Conservation (phyloP, 2,888 invertebrate genomes). For the Galeruca laticollis region DNA sequence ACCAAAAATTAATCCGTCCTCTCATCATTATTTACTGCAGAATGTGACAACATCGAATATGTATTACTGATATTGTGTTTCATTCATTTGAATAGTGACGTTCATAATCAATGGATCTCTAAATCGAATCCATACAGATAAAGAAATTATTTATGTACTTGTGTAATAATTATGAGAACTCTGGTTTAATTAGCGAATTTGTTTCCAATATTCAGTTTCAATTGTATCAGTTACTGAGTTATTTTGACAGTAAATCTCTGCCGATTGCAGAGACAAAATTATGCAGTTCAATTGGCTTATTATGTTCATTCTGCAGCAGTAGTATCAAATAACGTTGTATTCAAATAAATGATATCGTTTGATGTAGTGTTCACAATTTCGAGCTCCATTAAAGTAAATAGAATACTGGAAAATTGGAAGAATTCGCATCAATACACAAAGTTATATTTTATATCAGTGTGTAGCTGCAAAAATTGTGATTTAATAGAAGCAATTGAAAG, state of each 20-base stretch:
- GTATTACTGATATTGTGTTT: background rate
- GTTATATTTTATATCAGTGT: no score
- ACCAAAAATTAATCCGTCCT: no score
- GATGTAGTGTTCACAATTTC: conserved; percentile 7
- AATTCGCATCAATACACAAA: conserved; percentile 3
- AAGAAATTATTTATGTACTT: conserved; percentile 5
- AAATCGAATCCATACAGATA: background rate
- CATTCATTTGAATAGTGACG: background rate
- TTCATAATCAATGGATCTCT: background rate
- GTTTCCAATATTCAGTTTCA: conserved; percentile 18
- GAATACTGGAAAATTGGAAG: conserved; percentile 19
- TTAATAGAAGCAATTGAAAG: no score
- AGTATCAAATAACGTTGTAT: conserved; percentile 3
- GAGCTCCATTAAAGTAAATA: conserved; percentile 2
- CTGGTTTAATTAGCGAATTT: conserved; percentile 22
- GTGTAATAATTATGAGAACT: background rate
- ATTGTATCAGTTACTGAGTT: conserved; percentile 16
- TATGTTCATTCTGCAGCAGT: conserved; percentile 6
- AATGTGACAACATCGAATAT: no score
- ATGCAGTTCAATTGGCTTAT: conserved; percentile 26
- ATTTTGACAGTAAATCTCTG: conserved; percentile 22
- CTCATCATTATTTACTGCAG: no score
- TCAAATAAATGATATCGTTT: conserved; percentile 10
- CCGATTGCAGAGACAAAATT: conserved; percentile 20
- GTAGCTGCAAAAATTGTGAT: no score